Evolutionary conservation across 2,888 invertebrate genomes (phyloP), one percentile per base, ranked within the genome.

Genomic region (Horisme vitalbata): DNA sequence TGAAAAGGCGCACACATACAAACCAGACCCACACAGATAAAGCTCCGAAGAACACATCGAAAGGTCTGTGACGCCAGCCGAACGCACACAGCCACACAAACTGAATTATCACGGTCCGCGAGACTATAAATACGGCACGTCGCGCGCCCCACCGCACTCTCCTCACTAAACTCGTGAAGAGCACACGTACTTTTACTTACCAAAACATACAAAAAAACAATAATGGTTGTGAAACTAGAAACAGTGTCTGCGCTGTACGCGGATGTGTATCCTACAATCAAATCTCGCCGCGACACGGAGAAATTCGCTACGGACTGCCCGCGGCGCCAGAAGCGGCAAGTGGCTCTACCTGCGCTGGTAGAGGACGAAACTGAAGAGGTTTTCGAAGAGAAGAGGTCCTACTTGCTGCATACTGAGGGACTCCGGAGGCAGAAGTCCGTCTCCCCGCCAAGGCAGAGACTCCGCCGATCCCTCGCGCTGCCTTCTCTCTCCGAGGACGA

Each of bases 401-500:
- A 73, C 60, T 64, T 81, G 44, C 68, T 83, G 44, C 79, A 75
- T 35, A 71, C 76, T 0, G 82, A 87, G 45, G 75, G 72, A 7
- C 63, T 86, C 41, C 69, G 83, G 24, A 68, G 88, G n/a, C 88
- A 87, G 75, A 85, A 85, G 63, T 85, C 87, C 2, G 65, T 83
- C 44, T 87, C 87, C 0, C 85, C 88, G 3, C 85, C 79, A 50
- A 70, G 85, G 4, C 72, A 84, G 69, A 79, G 75, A 53, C 68
- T 85, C 55, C 75, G 80, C 34, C 80, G 86, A 11, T 80, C 82
- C 14, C 63, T 86, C 26, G 86, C 79, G 4, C 76, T 89, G 52
- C 88, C 88, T 0, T 88, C 88, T 8, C 72, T 89, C 6, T 89
- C 88, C 2, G 88, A 89, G 45, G 88, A 89, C 14, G 88, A 89